Evolutionary conservation across 1,140 invertebrate genomes (phyloP).

Genomic region (Hetaerina americana): DNA sequence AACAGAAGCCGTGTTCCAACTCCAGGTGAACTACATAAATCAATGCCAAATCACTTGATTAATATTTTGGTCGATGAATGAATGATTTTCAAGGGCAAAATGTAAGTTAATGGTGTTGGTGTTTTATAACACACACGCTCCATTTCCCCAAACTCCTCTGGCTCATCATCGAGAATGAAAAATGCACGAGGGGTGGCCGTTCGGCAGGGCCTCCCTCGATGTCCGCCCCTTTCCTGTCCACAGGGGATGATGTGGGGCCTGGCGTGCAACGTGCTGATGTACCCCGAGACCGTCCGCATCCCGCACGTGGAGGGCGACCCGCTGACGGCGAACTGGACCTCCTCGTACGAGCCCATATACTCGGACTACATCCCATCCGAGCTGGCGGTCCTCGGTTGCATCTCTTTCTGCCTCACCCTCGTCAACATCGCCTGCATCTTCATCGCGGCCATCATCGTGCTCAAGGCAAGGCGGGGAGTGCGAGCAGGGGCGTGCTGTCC

Average conservation of each 20-base stretch:
- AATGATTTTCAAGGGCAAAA: too few relatives aligned
- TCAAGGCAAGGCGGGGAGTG: constrained; percentile 42
- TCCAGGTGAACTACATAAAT: too few relatives aligned
- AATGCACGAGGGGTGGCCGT: too few relatives aligned
- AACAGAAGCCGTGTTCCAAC: too few relatives aligned
- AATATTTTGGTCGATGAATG: too few relatives aligned
- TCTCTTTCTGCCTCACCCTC: constrained; percentile 65
- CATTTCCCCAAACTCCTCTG: too few relatives aligned
- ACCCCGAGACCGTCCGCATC: constrained; percentile 45
- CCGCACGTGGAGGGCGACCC: constrained; percentile 53
- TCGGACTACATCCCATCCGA: constrained; percentile 59
- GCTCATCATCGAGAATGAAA: too few relatives aligned
- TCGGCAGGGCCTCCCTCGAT: too few relatives aligned
- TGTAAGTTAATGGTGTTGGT: too few relatives aligned
- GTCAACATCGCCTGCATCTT: constrained; percentile 78
- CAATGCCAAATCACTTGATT: too few relatives aligned
- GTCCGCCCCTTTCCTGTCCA: constrained; percentile 9
- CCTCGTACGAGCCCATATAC: constrained; percentile 48
- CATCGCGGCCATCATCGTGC: constrained; percentile 61
- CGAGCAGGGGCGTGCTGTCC: too few relatives aligned
- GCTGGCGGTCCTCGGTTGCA: constrained; percentile 59
- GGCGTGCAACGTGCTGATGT: constrained; percentile 53
- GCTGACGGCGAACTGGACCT: constrained; percentile 39
- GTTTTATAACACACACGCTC: too few relatives aligned
- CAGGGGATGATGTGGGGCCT: constrained; percentile 66